Evolutionary conservation across 2,797 vertebrate species (phyloP), one percentile per base, ranked within the genome.

Genomic region (Aythya fuligula): DNA sequence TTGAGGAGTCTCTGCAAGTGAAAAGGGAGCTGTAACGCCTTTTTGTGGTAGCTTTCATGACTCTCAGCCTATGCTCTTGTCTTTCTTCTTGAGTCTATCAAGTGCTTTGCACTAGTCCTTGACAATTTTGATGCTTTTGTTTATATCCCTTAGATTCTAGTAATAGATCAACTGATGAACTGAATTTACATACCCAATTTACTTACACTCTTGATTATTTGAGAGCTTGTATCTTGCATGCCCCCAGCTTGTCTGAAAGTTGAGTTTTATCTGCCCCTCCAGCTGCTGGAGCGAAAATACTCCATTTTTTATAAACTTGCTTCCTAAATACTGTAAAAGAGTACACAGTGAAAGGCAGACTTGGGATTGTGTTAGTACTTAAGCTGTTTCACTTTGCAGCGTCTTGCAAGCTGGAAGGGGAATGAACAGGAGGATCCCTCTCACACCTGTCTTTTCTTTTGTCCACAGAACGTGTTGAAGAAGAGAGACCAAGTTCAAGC

Each of bases 401-500:
- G 73, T 56, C 34, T 41, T 80, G 38, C 8, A 14, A 49, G 18
- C 30, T 47, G 9, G 7, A 11, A n/a, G 34, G 41, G 24, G 22
- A 72, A 49, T 20, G 22, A 93, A 25, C 27, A 60, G 67, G n/a
- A 71, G n/a, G 32, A 20, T 90, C 11, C 4, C 4, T 81, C 21
- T 95, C 18, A 87, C 21, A 71, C 2, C 15, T 94, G 8, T 62
- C n/a, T 88, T 89, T 56, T 82, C 72, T 97, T 21, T 92, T 66
- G 80, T 38, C 32, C 43, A 5, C 96, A 99, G 99, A 99, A 97
- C 27, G 99, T 99, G 38, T 89, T 99, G 95, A 99, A 99, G 98
- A 99, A 99, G 97, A 98, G 99, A 92, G 99, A 99, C 96, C 99
- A 99, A 92, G 99, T 99, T 83, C 99, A 99, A 98, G 99, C 99